These are phyloP conservation scores for Lepisosteus oculatus DNA, from an alignment of 2,113 vertebrate genomes.

Conservation along the genomic window DNA sequence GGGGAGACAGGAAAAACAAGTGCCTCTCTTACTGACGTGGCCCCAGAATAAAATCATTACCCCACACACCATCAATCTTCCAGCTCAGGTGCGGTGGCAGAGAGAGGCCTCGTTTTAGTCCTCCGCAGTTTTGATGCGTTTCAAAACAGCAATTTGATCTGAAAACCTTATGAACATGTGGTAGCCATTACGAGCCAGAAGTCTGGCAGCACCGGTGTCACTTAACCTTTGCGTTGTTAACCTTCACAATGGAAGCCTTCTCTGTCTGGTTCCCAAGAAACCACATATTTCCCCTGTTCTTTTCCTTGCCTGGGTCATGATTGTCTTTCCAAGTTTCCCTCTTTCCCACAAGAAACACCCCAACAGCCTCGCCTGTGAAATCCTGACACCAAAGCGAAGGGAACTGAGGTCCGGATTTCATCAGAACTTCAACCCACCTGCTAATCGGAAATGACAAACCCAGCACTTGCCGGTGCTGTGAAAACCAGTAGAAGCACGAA, in stretches of 20 bases:
- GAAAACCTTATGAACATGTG: conserved; percentile 56
- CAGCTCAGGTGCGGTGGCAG: conserved; percentile 49
- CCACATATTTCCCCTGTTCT: not conserved
- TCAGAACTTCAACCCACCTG: no score
- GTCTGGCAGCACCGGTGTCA: not conserved
- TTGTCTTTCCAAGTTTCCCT: no score
- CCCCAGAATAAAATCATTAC: conserved; percentile 39
- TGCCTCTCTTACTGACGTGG: conserved; percentile 52
- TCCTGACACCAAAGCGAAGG: no score
- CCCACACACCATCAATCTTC: conserved; percentile 45
- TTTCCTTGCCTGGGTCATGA: no score
- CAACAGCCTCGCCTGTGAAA: no score
- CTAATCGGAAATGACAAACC: no score
- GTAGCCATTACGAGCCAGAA: conserved; percentile 44
- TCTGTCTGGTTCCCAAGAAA: not conserved
- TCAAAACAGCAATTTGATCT: conserved; percentile 50
- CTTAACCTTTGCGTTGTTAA: not conserved
- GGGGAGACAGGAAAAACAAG: conserved; percentile 38
- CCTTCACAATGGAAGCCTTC: not conserved
- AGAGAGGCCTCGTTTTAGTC: conserved; percentile 56
- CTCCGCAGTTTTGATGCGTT: conserved; percentile 49
- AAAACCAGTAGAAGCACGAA: no score
- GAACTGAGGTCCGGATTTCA: no score
- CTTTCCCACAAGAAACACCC: no score
- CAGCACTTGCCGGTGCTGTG: no score